These are phyloP conservation scores for Eriocheir sinensis DNA, from an alignment of 1,140 invertebrate genomes.

Conservation along the genomic window DNA sequence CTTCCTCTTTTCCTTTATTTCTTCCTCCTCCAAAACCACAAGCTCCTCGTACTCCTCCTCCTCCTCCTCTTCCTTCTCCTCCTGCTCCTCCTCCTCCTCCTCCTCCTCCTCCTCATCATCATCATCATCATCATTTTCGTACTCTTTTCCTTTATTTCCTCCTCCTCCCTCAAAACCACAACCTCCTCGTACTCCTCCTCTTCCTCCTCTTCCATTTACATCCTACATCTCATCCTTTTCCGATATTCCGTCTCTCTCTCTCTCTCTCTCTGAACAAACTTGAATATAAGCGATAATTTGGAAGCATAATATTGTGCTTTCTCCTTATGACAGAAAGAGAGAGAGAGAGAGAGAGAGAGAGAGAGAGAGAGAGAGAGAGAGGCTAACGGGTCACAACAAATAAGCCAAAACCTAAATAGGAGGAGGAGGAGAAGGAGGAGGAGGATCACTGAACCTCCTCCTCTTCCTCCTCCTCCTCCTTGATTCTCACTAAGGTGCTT, in stretches of 20 bases:
- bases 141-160: background rate
- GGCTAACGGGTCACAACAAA: background rate
- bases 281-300: background rate
- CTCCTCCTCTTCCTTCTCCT: conserved; percentile 19
- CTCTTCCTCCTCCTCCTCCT: background rate
- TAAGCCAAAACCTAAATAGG: conserved; percentile 10
- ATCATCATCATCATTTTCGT: background rate
- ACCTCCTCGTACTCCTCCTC: too few relatives aligned
- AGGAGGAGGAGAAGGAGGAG: too few relatives aligned
- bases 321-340: background rate
- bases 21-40: background rate
- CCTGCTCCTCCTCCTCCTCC: background rate
- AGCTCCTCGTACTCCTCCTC: background rate
- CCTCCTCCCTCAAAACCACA: background rate
- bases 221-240: background rate
- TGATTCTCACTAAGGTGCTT: background rate
- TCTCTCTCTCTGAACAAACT: background rate
- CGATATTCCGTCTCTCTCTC: background rate
- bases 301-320: background rate
- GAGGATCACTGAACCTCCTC: background rate
- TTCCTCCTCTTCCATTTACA: too few relatives aligned
- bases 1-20: background rate
- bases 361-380: conserved; percentile 22
- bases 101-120: background rate
- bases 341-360: background rate